phyloP scores from a whole-genome alignment of 2,113 vertebrate species.

The Azemiops feae region DNA sequence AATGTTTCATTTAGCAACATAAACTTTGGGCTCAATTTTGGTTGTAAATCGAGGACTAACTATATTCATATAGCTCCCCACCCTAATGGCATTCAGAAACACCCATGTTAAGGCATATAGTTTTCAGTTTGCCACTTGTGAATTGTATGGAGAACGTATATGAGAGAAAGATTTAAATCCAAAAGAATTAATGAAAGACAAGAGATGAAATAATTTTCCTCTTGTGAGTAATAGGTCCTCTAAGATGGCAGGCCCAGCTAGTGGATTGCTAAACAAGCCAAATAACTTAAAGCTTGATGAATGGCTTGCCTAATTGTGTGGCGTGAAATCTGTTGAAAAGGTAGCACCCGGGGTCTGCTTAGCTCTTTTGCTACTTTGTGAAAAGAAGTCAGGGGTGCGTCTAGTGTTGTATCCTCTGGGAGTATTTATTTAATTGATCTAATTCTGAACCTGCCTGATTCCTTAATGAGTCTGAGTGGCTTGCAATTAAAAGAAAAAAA shows the following conservation, averaged over 20 bases:
- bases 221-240: not conserved
- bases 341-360: not conserved
- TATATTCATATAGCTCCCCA: no score
- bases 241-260: not conserved
- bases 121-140: no score
- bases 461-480: not conserved
- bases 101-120: no score
- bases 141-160: not conserved
- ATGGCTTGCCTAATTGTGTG: not conserved
- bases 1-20: no score
- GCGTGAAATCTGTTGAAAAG: not conserved
- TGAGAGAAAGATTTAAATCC: not conserved
- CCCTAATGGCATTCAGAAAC: no score
- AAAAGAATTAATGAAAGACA: not conserved
- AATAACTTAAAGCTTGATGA: not conserved
- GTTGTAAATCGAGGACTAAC: no score
- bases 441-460: not conserved
- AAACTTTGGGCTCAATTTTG: no score
- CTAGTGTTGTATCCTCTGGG: not conserved
- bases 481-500: not conserved
- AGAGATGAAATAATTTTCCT: not conserved
- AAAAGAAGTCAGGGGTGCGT: not conserved
- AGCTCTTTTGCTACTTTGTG: not conserved
- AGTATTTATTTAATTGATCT: not conserved
- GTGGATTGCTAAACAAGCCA: not conserved